Evolutionary conservation across 2,797 vertebrate genomes (phyloP), one percentile per base, ranked within the genome.

Genomic region (Pseudotriccus pelzelni): DNA sequence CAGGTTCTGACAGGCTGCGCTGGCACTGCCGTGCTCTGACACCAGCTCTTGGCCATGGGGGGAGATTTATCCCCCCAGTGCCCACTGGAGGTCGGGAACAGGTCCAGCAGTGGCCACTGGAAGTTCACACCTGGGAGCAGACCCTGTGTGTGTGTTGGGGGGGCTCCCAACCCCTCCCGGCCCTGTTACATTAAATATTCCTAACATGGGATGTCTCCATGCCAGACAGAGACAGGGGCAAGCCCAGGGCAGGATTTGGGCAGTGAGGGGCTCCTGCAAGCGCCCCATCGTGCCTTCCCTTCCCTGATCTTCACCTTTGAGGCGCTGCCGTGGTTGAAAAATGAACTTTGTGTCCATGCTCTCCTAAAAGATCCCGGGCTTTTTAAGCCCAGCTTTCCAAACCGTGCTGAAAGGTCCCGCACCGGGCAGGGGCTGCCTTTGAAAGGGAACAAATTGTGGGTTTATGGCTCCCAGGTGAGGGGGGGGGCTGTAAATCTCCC

Each of bases 371-470:
- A 44, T 47, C 6, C 30, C 1, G 3, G 58, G 30, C 36, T 78
- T 83, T 91, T 85, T 64, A 87, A 82, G 64, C 50, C 82, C 58
- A 81, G 94, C 79, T 90, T 93, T 90, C 87, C 63, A 63, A 96
- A 86, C 85, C 63, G 91, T 47, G 93, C 87, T 81, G 96, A 96
- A 97, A 94, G 96, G 90, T 87, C 91, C 77, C 70, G 62, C 67
- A 62, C 89, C 7, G 89, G 95, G 95, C 95, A 96, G 85, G 89
- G 83, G 89, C 94, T 95, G 95, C 96, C 95, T 46, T 78, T 92
- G 91, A 95, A 96, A 96, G 93, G 94, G 93, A 96, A 95, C 91
- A 93, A 97, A 97, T 96, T 95, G 95, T 94, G 69, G 41, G 47
- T 92, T 96, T 96, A 90, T 83, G 93, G 87, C 76, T 89, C 96